A percentile compares a stretch with the other conserved stretches of the same genome.
Conservation (phyloP, 2,113 vertebrate species). For the Spheniscus mendiculus region DNA sequence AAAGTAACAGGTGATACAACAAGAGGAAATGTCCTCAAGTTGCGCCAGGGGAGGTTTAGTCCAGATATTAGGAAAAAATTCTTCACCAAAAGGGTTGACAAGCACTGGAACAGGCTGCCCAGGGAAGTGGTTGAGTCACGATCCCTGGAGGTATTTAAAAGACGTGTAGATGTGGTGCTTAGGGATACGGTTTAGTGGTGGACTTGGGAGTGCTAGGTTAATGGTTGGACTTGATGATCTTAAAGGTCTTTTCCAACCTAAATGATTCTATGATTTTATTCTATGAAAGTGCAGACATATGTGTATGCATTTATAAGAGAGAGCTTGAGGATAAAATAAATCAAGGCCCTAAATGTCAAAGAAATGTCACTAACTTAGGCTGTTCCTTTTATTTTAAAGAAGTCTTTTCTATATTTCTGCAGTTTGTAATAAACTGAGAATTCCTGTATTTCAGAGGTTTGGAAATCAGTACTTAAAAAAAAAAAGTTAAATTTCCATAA, state of each 20-base stretch:
- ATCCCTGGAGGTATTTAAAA: neutral
- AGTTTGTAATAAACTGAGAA: neutral
- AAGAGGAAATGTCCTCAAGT: neutral
- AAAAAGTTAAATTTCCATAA: neutral
- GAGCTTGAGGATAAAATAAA: neutral
- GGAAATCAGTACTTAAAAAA: neutral
- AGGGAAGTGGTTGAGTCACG: neutral
- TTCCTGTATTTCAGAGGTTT: neutral
- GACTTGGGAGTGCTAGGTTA: neutral
- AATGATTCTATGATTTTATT: neutral
- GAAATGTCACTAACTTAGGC: neutral
- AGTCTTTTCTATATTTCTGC: neutral
- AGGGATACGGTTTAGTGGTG: neutral
- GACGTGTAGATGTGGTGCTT: neutral
- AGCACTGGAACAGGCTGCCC: neutral
- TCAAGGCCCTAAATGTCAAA: neutral
- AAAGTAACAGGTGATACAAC: accelerated
- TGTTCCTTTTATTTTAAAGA: neutral
- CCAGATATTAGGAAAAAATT: neutral
- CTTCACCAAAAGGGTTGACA: neutral
- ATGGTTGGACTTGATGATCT: neutral
- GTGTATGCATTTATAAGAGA: neutral
- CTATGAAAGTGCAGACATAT: neutral
- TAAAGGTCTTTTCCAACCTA: neutral
- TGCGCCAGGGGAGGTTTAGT: neutral